These are phyloP conservation scores for Dipodomys merriami DNA, from an alignment of 2,113 vertebrate species.

Conservation along the genomic window DNA sequence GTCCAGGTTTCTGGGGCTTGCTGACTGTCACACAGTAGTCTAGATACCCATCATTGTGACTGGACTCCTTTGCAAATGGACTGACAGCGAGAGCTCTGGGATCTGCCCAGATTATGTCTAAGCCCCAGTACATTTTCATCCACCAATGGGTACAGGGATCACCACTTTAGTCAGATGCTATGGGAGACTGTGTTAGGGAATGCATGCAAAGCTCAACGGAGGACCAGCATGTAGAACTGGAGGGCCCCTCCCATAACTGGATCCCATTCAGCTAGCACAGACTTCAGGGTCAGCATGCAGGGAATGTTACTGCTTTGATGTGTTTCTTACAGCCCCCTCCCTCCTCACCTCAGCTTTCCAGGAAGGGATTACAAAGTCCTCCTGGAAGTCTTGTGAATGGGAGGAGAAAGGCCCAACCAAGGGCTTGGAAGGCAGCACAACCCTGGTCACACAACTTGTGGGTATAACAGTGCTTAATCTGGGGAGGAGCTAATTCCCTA, in stretches of 20 bases:
- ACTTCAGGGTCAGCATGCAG: rapidly evolving
- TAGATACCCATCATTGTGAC: too few relatives aligned
- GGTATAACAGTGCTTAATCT: background rate
- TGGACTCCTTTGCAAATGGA: background rate
- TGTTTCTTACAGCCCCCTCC: background rate
- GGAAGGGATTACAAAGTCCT: background rate
- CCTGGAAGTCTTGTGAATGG: background rate
- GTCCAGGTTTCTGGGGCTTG: background rate
- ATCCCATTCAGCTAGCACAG: background rate
- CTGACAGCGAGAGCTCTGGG: background rate
- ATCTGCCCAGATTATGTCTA: background rate
- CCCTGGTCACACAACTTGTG: rapidly evolving
- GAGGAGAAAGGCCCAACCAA: background rate
- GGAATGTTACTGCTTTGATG: background rate
- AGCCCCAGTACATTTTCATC: background rate
- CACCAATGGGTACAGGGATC: background rate
- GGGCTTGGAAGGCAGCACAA: background rate
- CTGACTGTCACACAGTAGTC: too few relatives aligned
- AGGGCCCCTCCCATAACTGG: rapidly evolving
- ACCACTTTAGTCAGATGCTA: background rate
- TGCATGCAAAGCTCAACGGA: background rate
- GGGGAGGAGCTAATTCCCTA: background rate
- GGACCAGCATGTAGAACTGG: background rate
- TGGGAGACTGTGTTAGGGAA: background rate
- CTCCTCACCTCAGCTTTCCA: background rate